Percentiles rank a stretch among this genome's conserved stretches.
phyloP scores from a whole-genome alignment of 2,888 invertebrate species.

The Tetragonisca angustula region DNA sequence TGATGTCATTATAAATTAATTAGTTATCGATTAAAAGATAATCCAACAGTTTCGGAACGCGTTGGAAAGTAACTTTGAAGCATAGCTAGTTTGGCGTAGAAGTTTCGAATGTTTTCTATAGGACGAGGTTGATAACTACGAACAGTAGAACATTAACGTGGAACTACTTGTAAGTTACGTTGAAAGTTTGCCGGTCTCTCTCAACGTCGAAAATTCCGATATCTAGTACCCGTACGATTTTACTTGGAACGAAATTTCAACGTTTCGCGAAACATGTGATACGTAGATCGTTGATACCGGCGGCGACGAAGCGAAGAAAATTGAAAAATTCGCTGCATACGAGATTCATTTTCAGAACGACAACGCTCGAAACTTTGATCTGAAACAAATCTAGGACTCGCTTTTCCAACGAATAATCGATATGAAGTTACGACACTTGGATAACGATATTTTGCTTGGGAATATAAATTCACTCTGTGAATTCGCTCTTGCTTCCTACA shows the following conservation, averaged over 20 bases:
- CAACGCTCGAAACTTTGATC: background rate
- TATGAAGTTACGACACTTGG: background rate
- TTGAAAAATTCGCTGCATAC: conserved; percentile 12
- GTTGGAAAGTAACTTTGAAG: no score
- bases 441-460: no score
- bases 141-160: background rate
- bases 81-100: background rate
- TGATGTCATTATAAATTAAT: background rate
- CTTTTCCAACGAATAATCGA: background rate
- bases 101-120: background rate
- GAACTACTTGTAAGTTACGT: background rate
- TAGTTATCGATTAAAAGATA: background rate
- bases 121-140: background rate
- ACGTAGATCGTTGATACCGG: no score
- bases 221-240: no score
- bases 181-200: background rate
- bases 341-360: background rate
- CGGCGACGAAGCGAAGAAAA: conserved; percentile 15
- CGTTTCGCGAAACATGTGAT: background rate
- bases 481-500: background rate
- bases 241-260: conserved; percentile 4
- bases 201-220: background rate
- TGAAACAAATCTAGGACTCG: conserved; percentile 4
- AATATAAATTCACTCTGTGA: accelerated
- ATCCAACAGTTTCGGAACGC: background rate